Evolutionary conservation across 2,888 invertebrate species (phyloP).

Genomic region (Gymnoscelis rufifasciata): DNA sequence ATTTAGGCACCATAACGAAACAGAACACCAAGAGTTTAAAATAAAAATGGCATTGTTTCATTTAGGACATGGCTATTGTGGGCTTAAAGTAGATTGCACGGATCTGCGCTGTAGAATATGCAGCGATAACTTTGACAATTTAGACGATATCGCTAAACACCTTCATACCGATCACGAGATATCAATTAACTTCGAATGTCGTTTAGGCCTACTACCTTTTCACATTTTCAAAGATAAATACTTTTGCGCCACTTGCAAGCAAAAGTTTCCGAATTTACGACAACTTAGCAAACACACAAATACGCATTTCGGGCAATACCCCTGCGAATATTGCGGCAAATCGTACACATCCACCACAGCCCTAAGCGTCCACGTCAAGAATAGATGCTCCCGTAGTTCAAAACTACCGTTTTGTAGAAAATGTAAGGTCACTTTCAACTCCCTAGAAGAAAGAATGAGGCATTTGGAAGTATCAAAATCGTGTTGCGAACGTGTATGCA

Average conservation of each 20-base stretch:
- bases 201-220: conserved; percentile 44
- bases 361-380: conserved; percentile 35
- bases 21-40: conserved; percentile 37
- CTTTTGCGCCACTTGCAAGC: conserved; percentile 39
- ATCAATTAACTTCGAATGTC: conserved; percentile 33
- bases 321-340: conserved; percentile 48
- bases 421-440: conserved; percentile 39
- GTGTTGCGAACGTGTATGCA: conserved; percentile 44
- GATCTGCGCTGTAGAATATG: conserved; percentile 45
- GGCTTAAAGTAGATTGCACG: conserved; percentile 40
- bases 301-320: conserved; percentile 41
- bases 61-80: conserved; percentile 30
- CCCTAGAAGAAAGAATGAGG: conserved; percentile 34
- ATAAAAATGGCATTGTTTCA: conserved; percentile 33
- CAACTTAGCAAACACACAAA: conserved; percentile 45
- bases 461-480: conserved; percentile 33
- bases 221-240: conserved; percentile 36
- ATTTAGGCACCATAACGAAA: conserved; percentile 40
- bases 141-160: conserved; percentile 40
- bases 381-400: conserved; percentile 32
- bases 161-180: conserved; percentile 35
- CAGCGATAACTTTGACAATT: conserved; percentile 23
- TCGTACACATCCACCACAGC: conserved; percentile 36
- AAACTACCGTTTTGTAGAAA: conserved; percentile 35
- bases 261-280: conserved; percentile 39